These are phyloP conservation scores for Cheilosia pagana DNA, from an alignment of 2,888 invertebrate genomes.

Conservation along the genomic window DNA sequence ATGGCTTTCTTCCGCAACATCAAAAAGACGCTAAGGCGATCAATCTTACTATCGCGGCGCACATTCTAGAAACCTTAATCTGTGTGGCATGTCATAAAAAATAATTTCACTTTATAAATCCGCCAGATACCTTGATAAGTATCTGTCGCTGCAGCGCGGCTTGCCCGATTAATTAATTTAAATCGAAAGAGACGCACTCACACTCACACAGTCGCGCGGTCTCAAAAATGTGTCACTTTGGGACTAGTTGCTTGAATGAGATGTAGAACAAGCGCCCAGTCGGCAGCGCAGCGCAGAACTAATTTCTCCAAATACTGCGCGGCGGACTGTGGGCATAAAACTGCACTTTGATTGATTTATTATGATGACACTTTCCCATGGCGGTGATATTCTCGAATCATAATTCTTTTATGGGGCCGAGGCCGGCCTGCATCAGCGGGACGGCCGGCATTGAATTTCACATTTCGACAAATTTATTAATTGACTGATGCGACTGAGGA, in stretches of 20 bases:
- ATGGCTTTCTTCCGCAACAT: constrained; percentile 50
- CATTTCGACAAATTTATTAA: constrained; percentile 65
- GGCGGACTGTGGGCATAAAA: constrained; percentile 47
- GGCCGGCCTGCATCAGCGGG: background rate
- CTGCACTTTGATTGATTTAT: constrained; percentile 70
- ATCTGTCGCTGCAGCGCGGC: constrained; percentile 19
- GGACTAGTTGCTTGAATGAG: constrained; percentile 14
- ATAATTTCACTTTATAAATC: constrained; percentile 51
- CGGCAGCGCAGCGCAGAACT: constrained; percentile 5
- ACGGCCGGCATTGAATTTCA: constrained; percentile 43
- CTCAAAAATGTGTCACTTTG: constrained; percentile 26
- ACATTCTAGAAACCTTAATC: constrained; percentile 61
- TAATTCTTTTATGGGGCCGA: constrained; percentile 17
- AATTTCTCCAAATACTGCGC: constrained; percentile 55
- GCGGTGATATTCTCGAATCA: constrained; percentile 31
- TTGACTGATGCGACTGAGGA: constrained; percentile 20
- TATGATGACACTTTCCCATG: constrained; percentile 56
- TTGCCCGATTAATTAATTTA: constrained; percentile 51
- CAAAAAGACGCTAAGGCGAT: constrained; percentile 49
- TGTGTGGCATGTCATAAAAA: constrained; percentile 49
- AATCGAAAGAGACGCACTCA: constrained; percentile 16
- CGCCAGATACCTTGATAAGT: constrained; percentile 41
- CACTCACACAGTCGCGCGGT: constrained; percentile 6
- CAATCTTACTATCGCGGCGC: constrained; percentile 56
- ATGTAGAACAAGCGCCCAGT: constrained; percentile 36